These are phyloP conservation scores for Solenopsis fugax DNA, from an alignment of 1,140 invertebrate species.

Conservation along the genomic window DNA sequence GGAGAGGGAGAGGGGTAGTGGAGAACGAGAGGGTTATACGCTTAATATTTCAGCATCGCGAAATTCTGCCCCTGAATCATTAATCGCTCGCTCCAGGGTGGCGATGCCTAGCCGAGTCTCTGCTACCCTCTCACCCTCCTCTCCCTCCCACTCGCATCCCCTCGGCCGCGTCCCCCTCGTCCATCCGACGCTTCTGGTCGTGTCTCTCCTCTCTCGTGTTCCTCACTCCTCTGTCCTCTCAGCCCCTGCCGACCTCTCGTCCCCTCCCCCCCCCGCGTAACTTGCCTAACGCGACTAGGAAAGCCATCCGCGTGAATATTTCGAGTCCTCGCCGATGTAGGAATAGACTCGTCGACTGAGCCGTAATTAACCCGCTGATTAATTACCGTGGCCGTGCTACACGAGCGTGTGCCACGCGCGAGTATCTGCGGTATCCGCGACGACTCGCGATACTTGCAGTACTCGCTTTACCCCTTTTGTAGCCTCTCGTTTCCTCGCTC, in stretches of 20 bases:
- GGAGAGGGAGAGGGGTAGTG: slow-evolving; percentile 28
- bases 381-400: slow-evolving; percentile 57
- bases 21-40: slow-evolving; percentile 79
- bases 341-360: slow-evolving; percentile 67
- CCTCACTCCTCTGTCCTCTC: slow-evolving; percentile 17
- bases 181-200: slow-evolving; percentile 9
- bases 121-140: slow-evolving; percentile 8
- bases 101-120: slow-evolving; percentile 75
- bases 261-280: neutral
- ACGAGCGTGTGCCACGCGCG: slow-evolving; percentile 26
- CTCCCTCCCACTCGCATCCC: neutral
- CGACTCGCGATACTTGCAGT: neutral
- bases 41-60: slow-evolving; percentile 85
- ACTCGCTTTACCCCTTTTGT: neutral
- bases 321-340: slow-evolving; percentile 65
- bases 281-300: slow-evolving; percentile 59
- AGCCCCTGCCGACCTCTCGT: neutral
- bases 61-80: slow-evolving; percentile 84
- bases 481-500: neutral
- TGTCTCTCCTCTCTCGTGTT: slow-evolving; percentile 56
- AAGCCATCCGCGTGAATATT: slow-evolving; percentile 72
- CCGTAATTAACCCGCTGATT: slow-evolving; percentile 73
- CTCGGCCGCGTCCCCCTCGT: slow-evolving; percentile 37
- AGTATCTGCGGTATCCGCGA: neutral
- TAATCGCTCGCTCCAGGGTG: slow-evolving; percentile 79